Percentiles rank a stretch among this genome's conserved stretches.
These are phyloP conservation scores for Boloria euphrosyne DNA, from an alignment of 2,888 invertebrate genomes.

Conservation along the genomic window DNA sequence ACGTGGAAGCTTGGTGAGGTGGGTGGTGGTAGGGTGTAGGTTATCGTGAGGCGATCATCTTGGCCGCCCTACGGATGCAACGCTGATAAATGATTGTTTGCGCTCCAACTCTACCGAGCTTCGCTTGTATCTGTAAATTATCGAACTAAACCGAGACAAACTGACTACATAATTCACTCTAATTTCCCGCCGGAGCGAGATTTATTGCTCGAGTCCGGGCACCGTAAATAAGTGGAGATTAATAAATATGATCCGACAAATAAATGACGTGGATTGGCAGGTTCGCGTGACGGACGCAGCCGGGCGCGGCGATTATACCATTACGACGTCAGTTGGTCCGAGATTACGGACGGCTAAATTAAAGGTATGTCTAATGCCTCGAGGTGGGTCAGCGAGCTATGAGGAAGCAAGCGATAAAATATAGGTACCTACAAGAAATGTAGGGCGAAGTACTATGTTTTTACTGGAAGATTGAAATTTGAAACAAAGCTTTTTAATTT, in stretches of 20 bases:
- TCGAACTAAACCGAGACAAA: constrained; percentile 33
- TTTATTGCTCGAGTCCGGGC: constrained; percentile 30
- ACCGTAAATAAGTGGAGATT: constrained; percentile 36
- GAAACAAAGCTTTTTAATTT: neutral
- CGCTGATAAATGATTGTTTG: constrained; percentile 24
- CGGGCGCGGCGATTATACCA: constrained; percentile 26
- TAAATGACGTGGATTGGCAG: constrained; percentile 32
- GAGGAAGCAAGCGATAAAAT: constrained; percentile 11
- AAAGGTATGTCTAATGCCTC: constrained; percentile 18
- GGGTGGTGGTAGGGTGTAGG: neutral
- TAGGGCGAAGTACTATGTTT: neutral
- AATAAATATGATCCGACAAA: constrained; percentile 38
- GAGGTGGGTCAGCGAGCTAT: constrained; percentile 19
- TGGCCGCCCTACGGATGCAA: neutral
- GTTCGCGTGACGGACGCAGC: constrained; percentile 33
- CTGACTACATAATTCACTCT: constrained; percentile 41
- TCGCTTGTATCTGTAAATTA: constrained; percentile 25
- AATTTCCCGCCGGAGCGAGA: constrained; percentile 39
- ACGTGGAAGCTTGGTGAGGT: neutral
- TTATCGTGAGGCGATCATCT: neutral
- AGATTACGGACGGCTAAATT: constrained; percentile 30
- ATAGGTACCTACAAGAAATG: constrained; percentile 1
- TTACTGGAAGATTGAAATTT: neutral
- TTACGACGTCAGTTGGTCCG: constrained; percentile 18
- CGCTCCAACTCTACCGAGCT: constrained; percentile 5